Evolutionary conservation across 2,888 invertebrate genomes (phyloP).

Genomic region (Caenorhabditis afra): DNA sequence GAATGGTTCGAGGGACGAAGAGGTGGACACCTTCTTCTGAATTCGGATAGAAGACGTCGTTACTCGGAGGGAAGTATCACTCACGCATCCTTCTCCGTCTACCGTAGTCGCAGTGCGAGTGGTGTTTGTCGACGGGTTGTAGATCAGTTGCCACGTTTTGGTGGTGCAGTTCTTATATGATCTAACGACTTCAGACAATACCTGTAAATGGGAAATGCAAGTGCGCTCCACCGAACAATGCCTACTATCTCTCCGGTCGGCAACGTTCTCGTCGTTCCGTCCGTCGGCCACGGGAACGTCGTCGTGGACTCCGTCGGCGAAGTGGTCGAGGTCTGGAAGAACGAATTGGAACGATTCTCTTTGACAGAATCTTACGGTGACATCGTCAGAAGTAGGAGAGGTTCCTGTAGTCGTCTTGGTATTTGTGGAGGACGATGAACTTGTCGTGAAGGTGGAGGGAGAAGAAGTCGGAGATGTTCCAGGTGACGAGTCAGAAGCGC

Average conservation of each 20-base stretch:
- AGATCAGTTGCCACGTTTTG: conserved; percentile 15
- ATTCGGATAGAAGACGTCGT: neutral
- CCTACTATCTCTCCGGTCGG: conserved; percentile 32
- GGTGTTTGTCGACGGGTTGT: conserved; percentile 13
- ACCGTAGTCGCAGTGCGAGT: conserved; percentile 18
- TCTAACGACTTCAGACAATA: conserved; percentile 14
- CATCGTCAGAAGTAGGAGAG: too few species aligned
- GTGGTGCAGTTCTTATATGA: conserved; percentile 41
- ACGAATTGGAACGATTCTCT: too few species aligned
- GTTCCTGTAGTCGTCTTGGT: neutral
- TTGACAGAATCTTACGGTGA: too few species aligned
- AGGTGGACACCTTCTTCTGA: neutral
- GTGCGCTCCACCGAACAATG: conserved; percentile 6
- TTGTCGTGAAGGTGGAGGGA: too few species aligned
- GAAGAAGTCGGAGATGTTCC: neutral
- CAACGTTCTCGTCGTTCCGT: conserved; percentile 23
- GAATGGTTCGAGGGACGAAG: neutral
- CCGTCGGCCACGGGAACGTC: conserved; percentile 34
- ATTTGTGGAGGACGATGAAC: neutral
- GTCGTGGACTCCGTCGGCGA: neutral
- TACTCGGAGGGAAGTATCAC: neutral
- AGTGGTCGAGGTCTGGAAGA: conserved; percentile 1
- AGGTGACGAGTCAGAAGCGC: too few species aligned
- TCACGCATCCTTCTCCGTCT: conserved; percentile 44
- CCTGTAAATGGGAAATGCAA: conserved; percentile 8